These are phyloP conservation scores for Quadroppia sp. DNA, from an alignment of 2,888 invertebrate genomes.

Conservation along the genomic window DNA sequence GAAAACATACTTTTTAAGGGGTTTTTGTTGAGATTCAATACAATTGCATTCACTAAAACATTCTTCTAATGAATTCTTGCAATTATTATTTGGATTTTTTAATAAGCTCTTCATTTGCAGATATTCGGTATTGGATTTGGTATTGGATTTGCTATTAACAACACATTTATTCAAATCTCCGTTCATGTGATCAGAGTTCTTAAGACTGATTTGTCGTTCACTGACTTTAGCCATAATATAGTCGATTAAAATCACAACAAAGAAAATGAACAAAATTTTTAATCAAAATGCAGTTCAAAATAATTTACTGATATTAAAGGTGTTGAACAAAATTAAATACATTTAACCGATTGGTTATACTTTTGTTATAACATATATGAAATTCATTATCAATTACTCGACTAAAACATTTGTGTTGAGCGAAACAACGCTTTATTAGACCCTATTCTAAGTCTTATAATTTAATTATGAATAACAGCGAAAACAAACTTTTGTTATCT, in stretches of 20 bases:
- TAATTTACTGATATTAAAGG: background rate
- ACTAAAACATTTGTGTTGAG: too few relatives aligned
- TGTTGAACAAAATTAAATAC: background rate
- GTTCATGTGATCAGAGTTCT: background rate
- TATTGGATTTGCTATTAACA: background rate
- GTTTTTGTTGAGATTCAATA: background rate
- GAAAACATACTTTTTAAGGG: background rate
- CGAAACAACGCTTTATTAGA: too few relatives aligned
- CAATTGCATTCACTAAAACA: background rate
- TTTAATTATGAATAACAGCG: background rate
- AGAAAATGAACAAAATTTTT: background rate
- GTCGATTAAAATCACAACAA: background rate
- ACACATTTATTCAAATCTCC: background rate
- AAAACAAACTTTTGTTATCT: background rate
- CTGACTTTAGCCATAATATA: constrained; percentile 12
- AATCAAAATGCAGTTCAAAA: background rate
- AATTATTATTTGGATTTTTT: constrained; percentile 6
- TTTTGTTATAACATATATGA: background rate
- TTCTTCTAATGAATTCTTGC: background rate
- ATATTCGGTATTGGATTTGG: background rate
- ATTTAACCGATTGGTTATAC: background rate
- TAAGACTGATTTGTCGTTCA: background rate
- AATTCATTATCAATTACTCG: too few relatives aligned
- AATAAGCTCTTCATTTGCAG: constrained; percentile 5
- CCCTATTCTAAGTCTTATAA: too few relatives aligned